Conservation (phyloP, 2,797 vertebrate species). For the Pseudochaenichthys georgianus region DNA sequence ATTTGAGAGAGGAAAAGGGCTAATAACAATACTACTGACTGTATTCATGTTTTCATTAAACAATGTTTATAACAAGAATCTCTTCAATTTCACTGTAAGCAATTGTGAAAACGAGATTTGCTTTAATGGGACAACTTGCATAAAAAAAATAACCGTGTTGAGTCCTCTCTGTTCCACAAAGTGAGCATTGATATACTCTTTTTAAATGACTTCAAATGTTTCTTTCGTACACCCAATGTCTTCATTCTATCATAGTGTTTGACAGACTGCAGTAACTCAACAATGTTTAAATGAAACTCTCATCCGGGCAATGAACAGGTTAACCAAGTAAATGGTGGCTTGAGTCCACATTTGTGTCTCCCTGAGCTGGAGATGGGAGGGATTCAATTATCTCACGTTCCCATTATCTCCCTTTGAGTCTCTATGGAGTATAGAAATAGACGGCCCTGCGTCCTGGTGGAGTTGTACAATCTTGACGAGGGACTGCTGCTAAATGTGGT, state of each 20-base stretch:
- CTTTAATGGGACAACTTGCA: not conserved
- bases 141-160: not conserved
- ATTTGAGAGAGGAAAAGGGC: not conserved
- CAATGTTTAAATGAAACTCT: conserved; percentile 25
- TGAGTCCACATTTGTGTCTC: conserved; percentile 63
- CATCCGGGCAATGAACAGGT: conserved; percentile 37
- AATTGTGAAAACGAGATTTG: not conserved
- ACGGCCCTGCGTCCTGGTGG: conserved; percentile 66
- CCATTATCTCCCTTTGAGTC: conserved; percentile 80
- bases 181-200: not conserved
- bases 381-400: conserved; percentile 83
- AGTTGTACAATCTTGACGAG: conserved; percentile 38
- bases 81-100: not conserved
- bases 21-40: not conserved
- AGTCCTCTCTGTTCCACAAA: not conserved
- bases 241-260: not conserved
- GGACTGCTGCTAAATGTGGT: conserved; percentile 52
- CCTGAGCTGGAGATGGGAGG: conserved; percentile 68
- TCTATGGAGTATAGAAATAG: conserved; percentile 82
- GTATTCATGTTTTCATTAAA: not conserved
- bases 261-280: not conserved
- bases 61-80: not conserved
- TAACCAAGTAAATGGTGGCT: conserved; percentile 55
- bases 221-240: not conserved
- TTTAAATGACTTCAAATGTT: not conserved